Conservation (phyloP, 2,113 vertebrate genomes). For the Noctilio leporinus region DNA sequence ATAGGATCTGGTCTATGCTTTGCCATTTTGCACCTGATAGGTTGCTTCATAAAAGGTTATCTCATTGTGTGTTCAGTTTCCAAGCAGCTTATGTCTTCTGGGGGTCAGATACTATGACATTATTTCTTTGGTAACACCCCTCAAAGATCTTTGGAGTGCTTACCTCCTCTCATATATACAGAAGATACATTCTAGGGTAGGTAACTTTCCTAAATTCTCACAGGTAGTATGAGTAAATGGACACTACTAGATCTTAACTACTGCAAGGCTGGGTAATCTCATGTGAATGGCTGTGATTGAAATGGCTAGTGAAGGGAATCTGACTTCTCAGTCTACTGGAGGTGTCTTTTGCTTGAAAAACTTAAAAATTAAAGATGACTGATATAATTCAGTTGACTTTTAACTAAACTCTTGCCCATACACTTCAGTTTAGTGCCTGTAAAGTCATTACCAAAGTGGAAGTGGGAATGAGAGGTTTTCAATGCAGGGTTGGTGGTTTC, state of each 20-base stretch:
- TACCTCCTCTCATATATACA: background rate
- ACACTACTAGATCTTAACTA: background rate
- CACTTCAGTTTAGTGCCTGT: background rate
- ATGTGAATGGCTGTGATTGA: background rate
- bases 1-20: background rate
- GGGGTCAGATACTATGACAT: background rate
- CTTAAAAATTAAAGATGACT: background rate
- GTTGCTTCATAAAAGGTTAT: background rate
- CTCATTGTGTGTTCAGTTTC: background rate
- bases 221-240: background rate
- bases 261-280: background rate
- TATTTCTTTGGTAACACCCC: background rate
- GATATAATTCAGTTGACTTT: background rate
- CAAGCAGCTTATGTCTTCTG: background rate
- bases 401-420: background rate
- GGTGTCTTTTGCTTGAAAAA: background rate
- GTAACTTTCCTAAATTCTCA: background rate
- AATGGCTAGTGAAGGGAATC: background rate
- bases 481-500: background rate
- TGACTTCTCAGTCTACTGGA: background rate
- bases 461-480: background rate
- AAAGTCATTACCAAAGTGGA: background rate
- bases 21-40: background rate
- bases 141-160: background rate
- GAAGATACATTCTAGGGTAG: background rate